Evolutionary conservation across 1,140 invertebrate species (phyloP).

Genomic region (Drosophila oshimai): DNA sequence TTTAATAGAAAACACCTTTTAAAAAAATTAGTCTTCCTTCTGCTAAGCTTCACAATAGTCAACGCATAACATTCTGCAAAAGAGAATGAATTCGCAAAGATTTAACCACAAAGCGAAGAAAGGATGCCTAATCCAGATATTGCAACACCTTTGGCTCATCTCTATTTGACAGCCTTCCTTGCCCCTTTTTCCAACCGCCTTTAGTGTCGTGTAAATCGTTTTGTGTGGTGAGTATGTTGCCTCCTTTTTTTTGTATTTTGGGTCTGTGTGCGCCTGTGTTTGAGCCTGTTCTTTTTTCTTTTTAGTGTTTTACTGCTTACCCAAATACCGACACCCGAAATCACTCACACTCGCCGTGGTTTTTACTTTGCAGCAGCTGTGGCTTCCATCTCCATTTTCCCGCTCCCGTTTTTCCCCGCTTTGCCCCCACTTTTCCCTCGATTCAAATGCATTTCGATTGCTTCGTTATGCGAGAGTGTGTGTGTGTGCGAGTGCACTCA

Average conservation of each 20-base stretch:
- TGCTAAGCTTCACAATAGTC: too few species aligned
- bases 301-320: slow-evolving; percentile 25
- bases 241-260: slow-evolving; percentile 53
- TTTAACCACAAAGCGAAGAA: background rate
- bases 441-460: slow-evolving; percentile 79
- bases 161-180: slow-evolving; percentile 38
- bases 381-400: slow-evolving; percentile 22
- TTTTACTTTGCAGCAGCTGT: slow-evolving; percentile 32
- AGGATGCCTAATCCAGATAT: background rate
- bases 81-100: background rate
- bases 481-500: slow-evolving; percentile 63
- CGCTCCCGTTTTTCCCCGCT: background rate
- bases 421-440: slow-evolving; percentile 22
- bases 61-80: too few species aligned
- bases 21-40: too few species aligned
- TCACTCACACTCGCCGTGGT: slow-evolving; percentile 16
- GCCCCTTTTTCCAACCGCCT: slow-evolving; percentile 36
- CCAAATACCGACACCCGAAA: slow-evolving; percentile 32
- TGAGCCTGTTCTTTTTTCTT: slow-evolving; percentile 21
- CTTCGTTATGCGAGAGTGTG: slow-evolving; percentile 57
- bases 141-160: slow-evolving; percentile 18
- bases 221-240: slow-evolving; percentile 65
- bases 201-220: slow-evolving; percentile 77
- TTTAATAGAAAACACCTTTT: too few species aligned
- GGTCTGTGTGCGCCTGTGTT: slow-evolving; percentile 15